Base-by-base conservation (phyloP, 2,113 vertebrate species). In the Potamarius usumacintae region DNA sequence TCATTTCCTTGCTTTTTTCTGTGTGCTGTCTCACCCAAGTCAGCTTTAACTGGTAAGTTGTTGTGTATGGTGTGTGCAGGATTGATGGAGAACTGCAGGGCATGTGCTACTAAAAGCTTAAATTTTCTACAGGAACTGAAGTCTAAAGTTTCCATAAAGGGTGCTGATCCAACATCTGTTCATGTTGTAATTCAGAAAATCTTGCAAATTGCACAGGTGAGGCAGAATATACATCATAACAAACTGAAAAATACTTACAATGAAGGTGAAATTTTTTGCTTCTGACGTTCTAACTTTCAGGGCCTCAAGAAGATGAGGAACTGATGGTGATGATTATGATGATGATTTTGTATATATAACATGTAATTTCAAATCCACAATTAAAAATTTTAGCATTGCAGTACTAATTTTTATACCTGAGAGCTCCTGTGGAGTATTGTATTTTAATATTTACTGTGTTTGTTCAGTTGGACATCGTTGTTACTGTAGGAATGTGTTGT, bases 201-300 rank as follows among this genome's bases (percentile, higher is more conserved):
- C 90, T 93, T 99, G 14, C 91, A 93, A 84, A 94, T 99, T 89
- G 98, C 96, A 86, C 96, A 98, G 97, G 98, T 97, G 89, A 90
- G 92, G 25, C 0, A 82, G 20, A 63, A 77, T 82, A 10, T 60
- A 17, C 7, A 72, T 57, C 25, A 53, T n/a, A 4, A 60, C 53
- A 60, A 62, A 62, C n/a, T n/a, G 18, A 77, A 50, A 62, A 76
- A 76, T 18, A 11, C 53, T 53, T 30, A 53, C 25, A 25, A 12
- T 55, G 50, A 25, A n/a, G 0, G 20, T 71, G 9, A 34, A 30
- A 57, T 57, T 3, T 27, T 42, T 57, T 42, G 7, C 11, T 57
- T 57, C 53, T 14, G 11, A 4, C 30, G 50, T 48, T 2, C 14
- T 77, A 1, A 58, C 30, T n/a, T 1, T 58, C 50, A 34, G 55